Evolutionary conservation across 53 echinoderm and acorn worm genomes (phyloP).

Genomic region (Antedon mediterranea): DNA sequence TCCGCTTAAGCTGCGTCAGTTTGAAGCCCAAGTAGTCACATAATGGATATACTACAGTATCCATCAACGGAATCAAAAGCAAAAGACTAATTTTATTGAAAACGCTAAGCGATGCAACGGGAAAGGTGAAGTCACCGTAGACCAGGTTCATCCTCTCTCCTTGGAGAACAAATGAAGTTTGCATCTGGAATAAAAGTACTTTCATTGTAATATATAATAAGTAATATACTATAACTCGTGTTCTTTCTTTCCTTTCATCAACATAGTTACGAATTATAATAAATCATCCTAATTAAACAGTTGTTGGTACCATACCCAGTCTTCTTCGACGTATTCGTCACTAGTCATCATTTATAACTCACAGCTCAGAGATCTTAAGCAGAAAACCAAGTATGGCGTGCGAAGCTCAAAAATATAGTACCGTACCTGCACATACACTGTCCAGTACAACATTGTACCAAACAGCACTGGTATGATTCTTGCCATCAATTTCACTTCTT

Average conservation of each 20-base stretch:
- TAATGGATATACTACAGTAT: slow-evolving; percentile 55
- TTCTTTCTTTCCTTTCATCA: too few species aligned
- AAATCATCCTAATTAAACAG: too few species aligned
- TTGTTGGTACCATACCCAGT: too few species aligned
- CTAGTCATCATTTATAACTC: too few species aligned
- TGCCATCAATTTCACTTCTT: slow-evolving; percentile 55
- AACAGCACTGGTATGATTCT: slow-evolving; percentile 67
- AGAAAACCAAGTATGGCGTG: not conserved
- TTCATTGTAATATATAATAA: too few species aligned
- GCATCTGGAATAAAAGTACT: slow-evolving; percentile 52
- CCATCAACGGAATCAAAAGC: slow-evolving; percentile 61
- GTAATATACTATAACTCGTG: too few species aligned
- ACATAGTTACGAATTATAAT: too few species aligned
- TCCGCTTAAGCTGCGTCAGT: slow-evolving; percentile 52
- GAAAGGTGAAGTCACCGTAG: slow-evolving; percentile 40
- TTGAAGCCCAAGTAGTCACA: slow-evolving; percentile 30
- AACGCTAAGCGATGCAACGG: slow-evolving; percentile 62
- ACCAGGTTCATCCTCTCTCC: slow-evolving; percentile 47
- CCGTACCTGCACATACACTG: too few species aligned
- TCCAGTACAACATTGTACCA: slow-evolving; percentile 72
- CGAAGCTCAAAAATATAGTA: too few species aligned
- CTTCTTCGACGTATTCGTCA: too few species aligned
- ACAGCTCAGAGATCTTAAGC: not conserved
- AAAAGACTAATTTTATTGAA: slow-evolving; percentile 60
- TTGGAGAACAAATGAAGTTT: slow-evolving; percentile 63